Evolutionary conservation across 2,888 invertebrate genomes (phyloP).

Genomic region (Drosophila recens): DNA sequence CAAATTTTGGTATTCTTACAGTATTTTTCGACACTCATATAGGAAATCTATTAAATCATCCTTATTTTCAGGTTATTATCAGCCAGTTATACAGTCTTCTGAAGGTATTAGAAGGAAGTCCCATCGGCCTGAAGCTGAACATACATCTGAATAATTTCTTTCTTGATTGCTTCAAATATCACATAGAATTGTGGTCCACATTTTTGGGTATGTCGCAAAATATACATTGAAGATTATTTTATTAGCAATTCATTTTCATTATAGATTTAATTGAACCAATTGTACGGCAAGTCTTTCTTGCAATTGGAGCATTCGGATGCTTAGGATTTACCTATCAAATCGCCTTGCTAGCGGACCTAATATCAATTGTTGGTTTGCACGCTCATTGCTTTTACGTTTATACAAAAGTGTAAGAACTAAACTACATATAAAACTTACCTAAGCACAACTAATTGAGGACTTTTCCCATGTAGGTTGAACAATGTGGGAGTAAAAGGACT

Average conservation of each 20-base stretch:
- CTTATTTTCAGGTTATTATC: constrained; percentile 76
- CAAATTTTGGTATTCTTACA: too few relatives aligned
- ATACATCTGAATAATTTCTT: constrained; percentile 85
- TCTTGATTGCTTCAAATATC: constrained; percentile 85
- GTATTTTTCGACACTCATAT: too few relatives aligned
- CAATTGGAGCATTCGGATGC: constrained; percentile 82
- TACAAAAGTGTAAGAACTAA: constrained; percentile 82
- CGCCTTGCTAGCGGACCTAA: constrained; percentile 83
- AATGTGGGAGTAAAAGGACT: constrained; percentile 84
- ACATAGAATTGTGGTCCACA: constrained; percentile 85
- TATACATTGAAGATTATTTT: background rate
- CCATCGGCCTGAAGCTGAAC: constrained; percentile 84
- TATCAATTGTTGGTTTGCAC: constrained; percentile 83
- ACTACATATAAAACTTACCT: background rate
- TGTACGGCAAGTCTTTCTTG: constrained; percentile 83
- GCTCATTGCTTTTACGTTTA: constrained; percentile 85
- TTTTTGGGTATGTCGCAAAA: constrained; percentile 73
- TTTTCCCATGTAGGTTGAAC: constrained; percentile 74
- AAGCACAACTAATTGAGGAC: background rate
- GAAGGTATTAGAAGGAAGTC: constrained; percentile 83
- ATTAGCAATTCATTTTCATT: constrained; percentile 6
- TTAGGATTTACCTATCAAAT: constrained; percentile 85
- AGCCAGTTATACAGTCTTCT: constrained; percentile 79
- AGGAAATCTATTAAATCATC: too few relatives aligned
- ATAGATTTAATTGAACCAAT: constrained; percentile 82